Evolutionary conservation across 1,140 invertebrate species (phyloP), one percentile per base, ranked within the genome.

Genomic region (Cydia strobilella): DNA sequence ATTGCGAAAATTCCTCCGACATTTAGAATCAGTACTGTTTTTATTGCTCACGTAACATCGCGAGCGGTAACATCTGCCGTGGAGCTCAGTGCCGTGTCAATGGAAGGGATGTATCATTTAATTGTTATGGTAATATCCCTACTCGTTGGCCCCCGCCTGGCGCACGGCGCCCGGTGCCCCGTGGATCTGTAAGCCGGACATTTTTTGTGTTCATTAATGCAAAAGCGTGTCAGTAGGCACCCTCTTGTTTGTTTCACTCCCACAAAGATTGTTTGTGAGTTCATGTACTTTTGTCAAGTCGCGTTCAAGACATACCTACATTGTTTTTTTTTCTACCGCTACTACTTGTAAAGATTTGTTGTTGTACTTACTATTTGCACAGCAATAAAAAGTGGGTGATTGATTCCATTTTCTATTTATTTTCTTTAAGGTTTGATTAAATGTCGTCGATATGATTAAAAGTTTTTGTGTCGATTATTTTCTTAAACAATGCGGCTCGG

Each of bases 171-270:
- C 66, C 75, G 75, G 73, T 74, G 15, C 66, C 65, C 74, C 66
- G 31, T 39, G 13, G 63, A 27, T 31, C 71, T 48, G 31, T 66
- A 18, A 20, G 62, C 75, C 74, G 51, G 77, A 71, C 66, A 23
- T 78, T 80, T 77, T 79, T 76, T 77, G 72, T 74, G 76, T 79
- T 78, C 79, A 80, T 78, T 78, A 69, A 69, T 69, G 65, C 75
- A 77, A 78, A 82, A 82, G 79, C 80, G 80, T 84, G 83, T 84
- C 83, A 82, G 74, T 82, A 62, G 78, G 79, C 78, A 73, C 77
- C 76, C 82, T 77, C 65, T 20, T 18, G 31, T 69, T 69, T 69
- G 65, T 69, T 69, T 18, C 31, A 35, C 65, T 69, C 65, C 65
- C 65, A 69, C 65, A 15, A 69, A 69, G 65, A 66, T 66, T 76